Percentiles rank a stretch among this genome's conserved stretches.
Evolutionary conservation across 2,113 vertebrate species (phyloP).

Genomic region (Larimichthys crocea): DNA sequence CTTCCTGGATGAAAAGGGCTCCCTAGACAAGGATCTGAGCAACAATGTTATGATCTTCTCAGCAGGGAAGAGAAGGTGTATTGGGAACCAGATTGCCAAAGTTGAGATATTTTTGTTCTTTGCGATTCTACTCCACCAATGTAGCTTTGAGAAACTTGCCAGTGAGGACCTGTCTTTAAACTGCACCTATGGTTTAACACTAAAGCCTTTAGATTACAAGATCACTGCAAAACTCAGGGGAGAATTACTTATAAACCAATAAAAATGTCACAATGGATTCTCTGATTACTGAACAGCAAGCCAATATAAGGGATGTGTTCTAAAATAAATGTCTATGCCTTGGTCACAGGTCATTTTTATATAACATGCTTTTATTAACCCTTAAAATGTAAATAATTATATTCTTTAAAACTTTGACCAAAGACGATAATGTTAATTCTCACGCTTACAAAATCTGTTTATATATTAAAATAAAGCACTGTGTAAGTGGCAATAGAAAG

Average conservation of each 20-base stretch:
- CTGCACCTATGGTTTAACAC: constrained; percentile 83
- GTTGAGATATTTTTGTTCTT: constrained; percentile 87
- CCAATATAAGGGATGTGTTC: constrained; percentile 49
- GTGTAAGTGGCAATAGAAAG: neutral
- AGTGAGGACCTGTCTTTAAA: constrained; percentile 78
- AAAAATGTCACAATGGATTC: constrained; percentile 1
- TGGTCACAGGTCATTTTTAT: neutral
- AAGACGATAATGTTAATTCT: neutral
- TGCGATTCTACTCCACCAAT: constrained; percentile 87
- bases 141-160: constrained; percentile 82
- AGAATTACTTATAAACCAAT: constrained; percentile 40
- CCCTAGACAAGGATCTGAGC: constrained; percentile 82
- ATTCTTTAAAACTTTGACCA: constrained; percentile 22
- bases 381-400: constrained; percentile 2
- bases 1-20: constrained; percentile 82
- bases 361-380: constrained; percentile 1
- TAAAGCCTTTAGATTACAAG: constrained; percentile 85
- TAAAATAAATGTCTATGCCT: constrained; percentile 20
- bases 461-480: neutral
- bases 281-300: neutral
- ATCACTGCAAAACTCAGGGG: constrained; percentile 79
- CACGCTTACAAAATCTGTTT: neutral
- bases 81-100: constrained; percentile 87
- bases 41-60: constrained; percentile 89
- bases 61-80: constrained; percentile 86